Conservation (phyloP, 1,140 invertebrate species). For the Ceratina australensis region DNA sequence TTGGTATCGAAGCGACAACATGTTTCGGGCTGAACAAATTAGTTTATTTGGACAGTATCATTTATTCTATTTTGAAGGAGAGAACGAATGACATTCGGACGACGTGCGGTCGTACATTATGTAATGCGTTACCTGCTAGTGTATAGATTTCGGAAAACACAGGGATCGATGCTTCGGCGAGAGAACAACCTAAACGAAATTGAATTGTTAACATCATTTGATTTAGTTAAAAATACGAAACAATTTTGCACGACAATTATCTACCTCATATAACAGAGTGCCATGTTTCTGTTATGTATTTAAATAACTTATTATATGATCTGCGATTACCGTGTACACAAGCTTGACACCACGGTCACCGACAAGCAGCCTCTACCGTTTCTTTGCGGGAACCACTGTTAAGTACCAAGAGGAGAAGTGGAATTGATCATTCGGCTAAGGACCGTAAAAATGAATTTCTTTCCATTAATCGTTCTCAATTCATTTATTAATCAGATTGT, state of each 20-base stretch:
- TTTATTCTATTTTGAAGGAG: not conserved
- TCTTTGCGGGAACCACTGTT: no score
- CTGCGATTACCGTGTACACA: no score
- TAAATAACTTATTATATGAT: not conserved
- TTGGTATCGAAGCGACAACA: constrained; percentile 31
- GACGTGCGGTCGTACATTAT: constrained; percentile 60
- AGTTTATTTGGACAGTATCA: not conserved
- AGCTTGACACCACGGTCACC: no score
- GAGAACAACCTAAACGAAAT: constrained; percentile 58
- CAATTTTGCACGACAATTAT: constrained; percentile 7
- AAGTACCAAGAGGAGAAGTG: no score
- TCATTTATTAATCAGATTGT: no score
- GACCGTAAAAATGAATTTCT: no score
- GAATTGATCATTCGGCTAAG: no score
- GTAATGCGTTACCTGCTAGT: constrained; percentile 63
- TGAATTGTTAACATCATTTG: constrained; percentile 1
- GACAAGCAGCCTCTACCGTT: no score
- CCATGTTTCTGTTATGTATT: constrained; percentile 57
- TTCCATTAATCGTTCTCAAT: no score
- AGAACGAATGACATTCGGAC: constrained; percentile 2
- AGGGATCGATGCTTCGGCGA: constrained; percentile 49
- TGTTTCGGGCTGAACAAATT: constrained; percentile 34
- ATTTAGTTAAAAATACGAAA: constrained; percentile 15
- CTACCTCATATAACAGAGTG: constrained; percentile 65
- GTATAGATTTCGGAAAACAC: constrained; percentile 59